Conservation (phyloP, 2,113 vertebrate genomes). For the Tor tambroides region DNA sequence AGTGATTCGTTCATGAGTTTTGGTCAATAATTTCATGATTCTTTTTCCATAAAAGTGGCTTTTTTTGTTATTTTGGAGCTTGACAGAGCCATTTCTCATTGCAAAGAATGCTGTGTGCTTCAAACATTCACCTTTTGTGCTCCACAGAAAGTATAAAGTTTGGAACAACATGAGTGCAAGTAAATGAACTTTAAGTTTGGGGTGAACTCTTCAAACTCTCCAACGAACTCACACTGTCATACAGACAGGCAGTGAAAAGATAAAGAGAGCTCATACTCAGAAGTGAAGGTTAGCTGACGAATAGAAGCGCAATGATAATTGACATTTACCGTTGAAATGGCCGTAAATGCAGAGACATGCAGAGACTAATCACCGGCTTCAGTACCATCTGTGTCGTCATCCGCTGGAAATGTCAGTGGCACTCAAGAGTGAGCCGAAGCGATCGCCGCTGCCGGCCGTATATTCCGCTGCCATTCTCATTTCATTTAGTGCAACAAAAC, state of each 20-base stretch:
- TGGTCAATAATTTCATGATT: too few species aligned
- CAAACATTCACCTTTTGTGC: background rate
- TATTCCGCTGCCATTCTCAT: conserved; percentile 49
- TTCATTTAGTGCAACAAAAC: conserved; percentile 35
- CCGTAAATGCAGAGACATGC: conserved; percentile 70
- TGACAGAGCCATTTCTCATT: too few species aligned
- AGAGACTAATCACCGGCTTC: conserved; percentile 74
- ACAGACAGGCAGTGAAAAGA: conserved; percentile 63
- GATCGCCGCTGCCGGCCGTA: conserved; percentile 61
- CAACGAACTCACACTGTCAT: background rate
- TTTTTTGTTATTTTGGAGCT: too few species aligned
- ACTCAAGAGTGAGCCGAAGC: conserved; percentile 65
- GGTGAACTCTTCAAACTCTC: background rate
- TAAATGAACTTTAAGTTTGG: background rate
- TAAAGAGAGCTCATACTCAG: conserved; percentile 72
- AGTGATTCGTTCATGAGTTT: too few species aligned
- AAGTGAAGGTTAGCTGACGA: conserved; percentile 72
- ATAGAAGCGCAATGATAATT: conserved; percentile 74
- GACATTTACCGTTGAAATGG: conserved; percentile 79
- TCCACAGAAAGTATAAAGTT: background rate
- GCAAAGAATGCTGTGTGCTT: too few species aligned
- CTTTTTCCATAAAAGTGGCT: too few species aligned
- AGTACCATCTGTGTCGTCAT: conserved; percentile 73
- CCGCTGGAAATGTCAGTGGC: conserved; percentile 77
- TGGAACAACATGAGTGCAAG: background rate